Evolutionary conservation across 2,888 invertebrate genomes (phyloP).

Genomic region (Tachina grossa): DNA sequence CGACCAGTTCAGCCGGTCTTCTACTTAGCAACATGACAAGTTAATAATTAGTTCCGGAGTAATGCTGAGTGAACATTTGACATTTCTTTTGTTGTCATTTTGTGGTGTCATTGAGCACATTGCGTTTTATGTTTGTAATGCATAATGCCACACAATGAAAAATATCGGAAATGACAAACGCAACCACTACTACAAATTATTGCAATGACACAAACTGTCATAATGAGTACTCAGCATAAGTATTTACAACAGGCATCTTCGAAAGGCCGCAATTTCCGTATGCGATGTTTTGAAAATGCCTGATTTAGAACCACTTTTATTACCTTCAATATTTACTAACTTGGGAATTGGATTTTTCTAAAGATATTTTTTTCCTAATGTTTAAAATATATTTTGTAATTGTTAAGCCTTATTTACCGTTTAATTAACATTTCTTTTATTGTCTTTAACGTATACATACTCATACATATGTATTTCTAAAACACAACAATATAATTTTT

Average conservation of each 20-base stretch:
- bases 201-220: no score
- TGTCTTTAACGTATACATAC: slow-evolving; percentile 77
- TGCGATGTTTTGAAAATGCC: not conserved
- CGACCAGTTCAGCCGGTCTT: not conserved
- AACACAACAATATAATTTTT: slow-evolving; percentile 33
- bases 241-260: no score
- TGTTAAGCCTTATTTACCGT: slow-evolving; percentile 46
- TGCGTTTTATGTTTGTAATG: no score
- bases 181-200: no score
- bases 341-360: not conserved
- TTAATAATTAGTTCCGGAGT: not conserved
- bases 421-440: slow-evolving; percentile 72
- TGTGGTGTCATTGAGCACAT: no score
- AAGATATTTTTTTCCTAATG: slow-evolving; percentile 15
- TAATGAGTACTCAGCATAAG: no score
- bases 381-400: slow-evolving; percentile 10
- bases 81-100: no score
- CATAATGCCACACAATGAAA: no score
- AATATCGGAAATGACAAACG: no score
- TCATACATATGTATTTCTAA: slow-evolving; percentile 5
- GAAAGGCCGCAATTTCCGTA: no score
- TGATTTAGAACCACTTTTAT: not conserved
- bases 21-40: not conserved
- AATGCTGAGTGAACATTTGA: not conserved
- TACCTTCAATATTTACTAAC: not conserved